phyloP scores from a whole-genome alignment of 2,797 vertebrate species.

The Anguilla obscura region DNA sequence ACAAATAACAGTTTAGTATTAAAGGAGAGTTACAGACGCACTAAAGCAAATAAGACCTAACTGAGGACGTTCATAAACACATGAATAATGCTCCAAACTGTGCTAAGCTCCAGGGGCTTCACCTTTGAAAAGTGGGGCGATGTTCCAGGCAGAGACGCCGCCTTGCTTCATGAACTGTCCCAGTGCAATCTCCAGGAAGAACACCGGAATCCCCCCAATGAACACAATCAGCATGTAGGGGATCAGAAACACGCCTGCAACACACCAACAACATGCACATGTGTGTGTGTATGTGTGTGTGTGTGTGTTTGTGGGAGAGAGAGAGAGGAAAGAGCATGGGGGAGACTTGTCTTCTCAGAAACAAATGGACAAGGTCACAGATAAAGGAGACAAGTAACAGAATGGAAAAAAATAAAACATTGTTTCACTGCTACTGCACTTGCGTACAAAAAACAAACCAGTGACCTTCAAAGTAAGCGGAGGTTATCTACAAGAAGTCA shows the following conservation, averaged over 20 bases:
- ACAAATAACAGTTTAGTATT: not conserved
- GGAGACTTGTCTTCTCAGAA: not conserved
- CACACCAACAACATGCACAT: conserved; percentile 22
- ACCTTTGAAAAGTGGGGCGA: conserved; percentile 91
- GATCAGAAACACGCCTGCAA: conserved; percentile 87
- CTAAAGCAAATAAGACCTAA: not conserved
- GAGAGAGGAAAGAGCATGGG: not conserved
- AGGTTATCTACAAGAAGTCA: not conserved
- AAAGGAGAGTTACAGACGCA: not conserved
- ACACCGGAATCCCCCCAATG: conserved; percentile 87
- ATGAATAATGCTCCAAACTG: not conserved
- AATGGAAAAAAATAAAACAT: conserved; percentile 19
- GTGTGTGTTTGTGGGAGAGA: not conserved
- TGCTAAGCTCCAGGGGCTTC: not conserved
- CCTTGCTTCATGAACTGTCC: conserved; percentile 94
- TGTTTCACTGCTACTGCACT: not conserved
- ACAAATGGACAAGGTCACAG: conserved; percentile 4
- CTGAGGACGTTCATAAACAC: not conserved
- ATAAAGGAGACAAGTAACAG: not conserved
- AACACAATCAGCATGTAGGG: conserved; percentile 87
- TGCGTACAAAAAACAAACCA: not conserved
- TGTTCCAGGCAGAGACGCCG: conserved; percentile 89
- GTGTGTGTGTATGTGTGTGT: not conserved
- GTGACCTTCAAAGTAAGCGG: not conserved
- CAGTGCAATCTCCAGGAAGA: conserved; percentile 89